Evolutionary conservation across 1,140 invertebrate species (phyloP).

Genomic region (Leptinotarsa texana): DNA sequence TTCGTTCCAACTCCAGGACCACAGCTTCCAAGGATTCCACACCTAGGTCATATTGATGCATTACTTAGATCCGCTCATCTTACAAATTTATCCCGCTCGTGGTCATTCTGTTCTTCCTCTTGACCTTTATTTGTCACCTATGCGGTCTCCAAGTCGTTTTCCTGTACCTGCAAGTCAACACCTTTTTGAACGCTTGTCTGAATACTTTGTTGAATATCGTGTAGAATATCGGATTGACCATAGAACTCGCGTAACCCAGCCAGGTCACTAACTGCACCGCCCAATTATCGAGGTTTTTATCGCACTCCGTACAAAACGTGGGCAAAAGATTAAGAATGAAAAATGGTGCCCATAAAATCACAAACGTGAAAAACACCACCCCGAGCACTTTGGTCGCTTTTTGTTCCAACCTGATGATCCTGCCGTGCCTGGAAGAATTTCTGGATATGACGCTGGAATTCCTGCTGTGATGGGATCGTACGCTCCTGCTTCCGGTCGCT

Average conservation of each 20-base stretch:
- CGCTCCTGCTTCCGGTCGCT: slow-evolving; percentile 40
- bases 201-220: slow-evolving; percentile 95
- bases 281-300: slow-evolving; percentile 71
- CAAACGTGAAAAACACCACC: slow-evolving; percentile 92
- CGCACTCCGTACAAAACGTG: slow-evolving; percentile 76
- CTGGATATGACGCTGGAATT: slow-evolving; percentile 80
- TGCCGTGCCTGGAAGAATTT: slow-evolving; percentile 77
- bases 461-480: slow-evolving; percentile 68
- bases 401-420: slow-evolving; percentile 82
- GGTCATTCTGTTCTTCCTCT: slow-evolving; percentile 34
- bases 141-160: slow-evolving; percentile 61
- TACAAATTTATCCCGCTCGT: slow-evolving; percentile 14
- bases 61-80: neutral
- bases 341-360: slow-evolving; percentile 91
- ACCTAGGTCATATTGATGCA: too few relatives aligned
- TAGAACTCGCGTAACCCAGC: slow-evolving; percentile 90
- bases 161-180: slow-evolving; percentile 77
- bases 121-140: slow-evolving; percentile 50
- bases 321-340: slow-evolving; percentile 86
- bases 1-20: too few relatives aligned
- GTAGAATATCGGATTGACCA: slow-evolving; percentile 94
- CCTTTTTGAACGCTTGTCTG: slow-evolving; percentile 86
- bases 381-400: slow-evolving; percentile 94
- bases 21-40: too few relatives aligned
- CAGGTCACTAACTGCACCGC: slow-evolving; percentile 86